Base-by-base conservation (phyloP, 2,888 invertebrate species). In the Hirtodrosophila trivittata region DNA sequence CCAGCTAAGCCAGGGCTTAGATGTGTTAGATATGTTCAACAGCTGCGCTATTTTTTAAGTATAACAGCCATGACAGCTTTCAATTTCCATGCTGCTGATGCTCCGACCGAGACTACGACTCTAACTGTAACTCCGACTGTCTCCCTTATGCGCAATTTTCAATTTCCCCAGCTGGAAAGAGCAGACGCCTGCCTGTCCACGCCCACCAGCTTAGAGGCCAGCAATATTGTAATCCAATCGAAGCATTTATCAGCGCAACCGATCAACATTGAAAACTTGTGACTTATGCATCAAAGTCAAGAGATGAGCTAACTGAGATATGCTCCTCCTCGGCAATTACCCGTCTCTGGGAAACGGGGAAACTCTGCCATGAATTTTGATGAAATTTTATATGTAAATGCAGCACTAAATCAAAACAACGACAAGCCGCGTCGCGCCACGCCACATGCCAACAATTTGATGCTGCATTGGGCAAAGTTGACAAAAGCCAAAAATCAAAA, bases 211-310 rank as follows among this genome's bases (percentile, higher is more conserved):
- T 86, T 80, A 83, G 55, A 55, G 43, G 38, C 25, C 37, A 43
- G 70, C 59, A 56, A 75, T 74, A 81, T 80, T 86, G 82, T 86
- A 86, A 80, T 80, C 85, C 80, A 77, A 81, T 81, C 87, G 77
- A 59, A 47, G 59, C 87, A 81, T 86, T 81, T 81, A 81, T 81
- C 80, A 84, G 75, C 65, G 67, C 60, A 81, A 81, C 82, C 73
- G 80, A 81, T 81, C 80, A 75, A 74, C 75, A 70, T 60, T 55
- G 60, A 51, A 82, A 83, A 86, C 85, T 77, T 77, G 63, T 64
- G 85, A 81, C 77, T 86, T 84, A 81, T 81, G 80, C 82, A 74
- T 71, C 87, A 86, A 81, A 86, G 80, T 80, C 87, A 84, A 86
- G 58, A 57, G 66, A 85, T 77, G 76, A 70, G 67, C 66, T 35